Conservation (phyloP, 2,888 invertebrate species). For the Machimus atricapillus region DNA sequence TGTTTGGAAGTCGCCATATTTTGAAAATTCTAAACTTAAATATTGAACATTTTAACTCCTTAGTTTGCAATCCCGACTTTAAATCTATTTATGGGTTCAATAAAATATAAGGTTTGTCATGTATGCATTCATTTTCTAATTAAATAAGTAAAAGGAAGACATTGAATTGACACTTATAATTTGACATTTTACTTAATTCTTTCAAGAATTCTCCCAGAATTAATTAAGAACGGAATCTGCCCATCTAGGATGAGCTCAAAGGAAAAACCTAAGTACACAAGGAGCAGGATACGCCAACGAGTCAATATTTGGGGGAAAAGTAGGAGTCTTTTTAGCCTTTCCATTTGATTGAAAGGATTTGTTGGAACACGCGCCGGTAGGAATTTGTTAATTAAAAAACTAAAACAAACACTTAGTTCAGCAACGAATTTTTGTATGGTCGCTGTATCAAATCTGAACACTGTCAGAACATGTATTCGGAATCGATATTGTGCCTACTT, state of each 20-base stretch:
- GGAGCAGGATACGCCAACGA: conserved; percentile 21
- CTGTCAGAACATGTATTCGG: conserved; percentile 20
- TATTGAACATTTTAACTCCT: no score
- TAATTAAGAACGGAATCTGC: conserved; percentile 39
- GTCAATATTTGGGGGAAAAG: conserved; percentile 31
- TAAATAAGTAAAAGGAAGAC: conserved; percentile 20
- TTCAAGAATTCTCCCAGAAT: background rate
- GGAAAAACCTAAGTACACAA: conserved; percentile 31
- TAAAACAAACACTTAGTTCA: conserved; percentile 29
- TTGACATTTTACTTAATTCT: conserved; percentile 16
- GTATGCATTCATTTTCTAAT: background rate
- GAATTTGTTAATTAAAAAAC: conserved; percentile 40
- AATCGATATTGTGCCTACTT: conserved; percentile 6
- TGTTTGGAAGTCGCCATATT: no score
- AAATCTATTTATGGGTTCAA: no score
- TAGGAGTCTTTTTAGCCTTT: conserved; percentile 30
- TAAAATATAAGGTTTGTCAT: background rate
- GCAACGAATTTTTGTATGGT: conserved; percentile 16
- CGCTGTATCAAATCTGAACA: background rate
- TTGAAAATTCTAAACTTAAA: no score
- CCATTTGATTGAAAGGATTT: conserved; percentile 36
- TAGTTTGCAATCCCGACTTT: no score
- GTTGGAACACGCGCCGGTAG: conserved; percentile 32
- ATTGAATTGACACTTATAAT: conserved; percentile 20
- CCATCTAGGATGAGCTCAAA: conserved; percentile 36